phyloP scores from a whole-genome alignment of 2,888 invertebrate species.

The Hypercompe scribonia region DNA sequence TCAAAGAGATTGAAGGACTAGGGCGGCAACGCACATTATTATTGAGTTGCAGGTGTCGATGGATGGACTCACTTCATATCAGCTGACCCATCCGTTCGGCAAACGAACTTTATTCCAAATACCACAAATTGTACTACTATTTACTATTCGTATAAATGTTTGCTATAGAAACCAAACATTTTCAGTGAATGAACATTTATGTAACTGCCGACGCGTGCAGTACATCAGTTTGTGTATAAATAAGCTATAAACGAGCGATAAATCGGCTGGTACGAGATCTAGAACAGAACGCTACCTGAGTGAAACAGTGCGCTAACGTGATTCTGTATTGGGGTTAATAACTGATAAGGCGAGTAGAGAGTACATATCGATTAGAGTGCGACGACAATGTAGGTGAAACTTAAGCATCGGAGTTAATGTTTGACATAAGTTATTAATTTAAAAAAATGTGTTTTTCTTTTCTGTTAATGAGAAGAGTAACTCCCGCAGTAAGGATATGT shows the following conservation, averaged over 20 bases:
- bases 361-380: constrained; percentile 13
- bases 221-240: background rate
- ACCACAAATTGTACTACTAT: background rate
- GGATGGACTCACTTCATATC: too few species aligned
- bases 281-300: constrained; percentile 37
- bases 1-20: too few species aligned
- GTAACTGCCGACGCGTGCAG: background rate
- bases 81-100: too few species aligned
- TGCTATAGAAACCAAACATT: background rate
- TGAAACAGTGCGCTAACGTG: constrained; percentile 16
- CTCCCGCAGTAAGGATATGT: too few species aligned
- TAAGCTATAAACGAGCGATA: background rate
- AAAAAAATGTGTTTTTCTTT: too few species aligned
- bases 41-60: too few species aligned
- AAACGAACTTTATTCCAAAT: too few species aligned
- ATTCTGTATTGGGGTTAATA: constrained; percentile 34
- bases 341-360: constrained; percentile 35
- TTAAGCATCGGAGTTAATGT: background rate
- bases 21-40: too few species aligned
- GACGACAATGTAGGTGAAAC: background rate
- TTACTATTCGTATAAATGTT: background rate
- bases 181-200: background rate
- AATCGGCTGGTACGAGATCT: background rate
- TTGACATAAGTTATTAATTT: background rate
- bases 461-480: too few species aligned